Evolutionary conservation across 1,140 invertebrate species (phyloP), one percentile per base, ranked within the genome.

Genomic region (Zaprionus davidi): DNA sequence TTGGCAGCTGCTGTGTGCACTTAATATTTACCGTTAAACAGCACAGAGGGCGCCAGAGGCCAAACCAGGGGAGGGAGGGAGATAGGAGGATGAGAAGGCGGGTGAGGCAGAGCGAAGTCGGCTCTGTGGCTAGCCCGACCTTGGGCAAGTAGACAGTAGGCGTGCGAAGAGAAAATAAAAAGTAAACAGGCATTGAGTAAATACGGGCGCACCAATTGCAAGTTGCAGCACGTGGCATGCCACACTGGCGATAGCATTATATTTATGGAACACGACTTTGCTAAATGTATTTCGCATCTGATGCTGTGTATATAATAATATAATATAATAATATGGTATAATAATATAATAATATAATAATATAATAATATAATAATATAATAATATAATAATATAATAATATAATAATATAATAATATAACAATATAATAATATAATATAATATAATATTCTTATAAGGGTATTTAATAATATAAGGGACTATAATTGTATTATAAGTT

Each of bases 11-110:
- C n/a, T 63, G 56, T 59, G 26, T 71, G 66, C 77, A 72, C 60
- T 68, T 81, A 60, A 67, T 84, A 81, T 85, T 84, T 85, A 78
- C 78, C 60, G 58, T 77, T 73, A 81, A 85, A 77, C 63, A 84
- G 41, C 41, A 17, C 41, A 46, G 41, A 17, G 41, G n/a, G 41
- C 15, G 41, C 41, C 41, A n/a, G 15, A 44, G n/a, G 41, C 36
- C 36, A 38, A 38, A 38, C 13, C 36, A 38, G n/a, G 15, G 41
- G 0, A 46, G 41, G 15, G 15, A n/a, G n/a, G 38, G 1, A 41
- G 20, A 1, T 20, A 24, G 24, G 24, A 5, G 3, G 24, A 5
- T 3, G 38, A 34, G 7, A 12, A 3, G 9, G 34, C 7, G 11
- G 7, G 4, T 17, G 41, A 17, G n/a, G 4, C 1, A 17, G 9